These are phyloP conservation scores for Uromys caudimaculatus DNA, from an alignment of 2,797 vertebrate genomes.

Conservation along the genomic window DNA sequence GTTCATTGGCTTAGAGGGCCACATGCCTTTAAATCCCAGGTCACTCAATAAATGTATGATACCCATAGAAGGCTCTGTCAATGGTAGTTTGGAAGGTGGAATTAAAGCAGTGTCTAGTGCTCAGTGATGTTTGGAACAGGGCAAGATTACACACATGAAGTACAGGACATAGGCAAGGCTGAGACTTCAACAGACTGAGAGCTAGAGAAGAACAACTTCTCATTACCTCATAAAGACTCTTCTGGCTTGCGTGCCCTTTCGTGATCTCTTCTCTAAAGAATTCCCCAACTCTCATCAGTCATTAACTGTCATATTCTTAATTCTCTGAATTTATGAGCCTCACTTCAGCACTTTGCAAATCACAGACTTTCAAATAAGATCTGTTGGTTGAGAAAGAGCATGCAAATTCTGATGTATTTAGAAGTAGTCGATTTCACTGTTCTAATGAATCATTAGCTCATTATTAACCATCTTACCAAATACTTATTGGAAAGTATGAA, in stretches of 20 bases:
- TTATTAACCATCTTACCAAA: not conserved
- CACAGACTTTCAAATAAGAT: not conserved
- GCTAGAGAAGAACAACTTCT: not conserved
- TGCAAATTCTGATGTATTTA: not conserved
- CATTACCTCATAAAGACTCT: not conserved
- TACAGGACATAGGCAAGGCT: not conserved
- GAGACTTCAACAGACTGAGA: not conserved
- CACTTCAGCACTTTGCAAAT: not conserved
- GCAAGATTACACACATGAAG: not conserved
- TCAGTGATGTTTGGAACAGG: not conserved
- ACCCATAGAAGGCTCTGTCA: not conserved
- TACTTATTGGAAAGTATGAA: too few relatives aligned
- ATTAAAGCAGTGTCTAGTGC: not conserved
- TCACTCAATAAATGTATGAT: not conserved
- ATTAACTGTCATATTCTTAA: not conserved
- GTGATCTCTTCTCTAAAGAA: not conserved
- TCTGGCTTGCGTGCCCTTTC: not conserved
- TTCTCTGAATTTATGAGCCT: not conserved
- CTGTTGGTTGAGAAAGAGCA: not conserved
- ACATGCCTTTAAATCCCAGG: not conserved
- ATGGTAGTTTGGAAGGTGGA: not conserved
- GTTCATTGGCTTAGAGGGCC: not conserved
- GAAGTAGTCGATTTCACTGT: not conserved
- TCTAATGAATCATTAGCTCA: not conserved
- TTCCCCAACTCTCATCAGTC: not conserved